Evolutionary conservation across 35 echinoderm and acorn worm genomes (phyloP).

Genomic region (Strongylocentrotus purpuratus): DNA sequence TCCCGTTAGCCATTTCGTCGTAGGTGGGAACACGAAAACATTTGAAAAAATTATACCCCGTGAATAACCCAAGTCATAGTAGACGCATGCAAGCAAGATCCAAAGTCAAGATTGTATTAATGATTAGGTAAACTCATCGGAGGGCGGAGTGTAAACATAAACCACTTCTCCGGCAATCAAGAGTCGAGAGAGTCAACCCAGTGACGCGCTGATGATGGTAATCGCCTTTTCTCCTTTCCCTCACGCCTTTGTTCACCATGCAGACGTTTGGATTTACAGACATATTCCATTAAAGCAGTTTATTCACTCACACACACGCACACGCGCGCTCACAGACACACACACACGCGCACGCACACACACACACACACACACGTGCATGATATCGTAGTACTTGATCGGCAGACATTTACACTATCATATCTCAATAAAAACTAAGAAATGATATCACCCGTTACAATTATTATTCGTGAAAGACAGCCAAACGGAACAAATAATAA

Average conservation of each 20-base stretch:
- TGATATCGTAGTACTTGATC: no score
- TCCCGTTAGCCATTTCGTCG: no score
- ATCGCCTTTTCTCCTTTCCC: neutral
- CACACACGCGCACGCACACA: no score
- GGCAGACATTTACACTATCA: no score
- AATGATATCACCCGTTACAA: no score
- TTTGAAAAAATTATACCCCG: neutral
- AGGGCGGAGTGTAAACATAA: neutral
- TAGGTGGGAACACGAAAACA: neutral
- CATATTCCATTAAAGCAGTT: neutral
- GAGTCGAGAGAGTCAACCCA: neutral
- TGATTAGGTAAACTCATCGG: constrained; percentile 17
- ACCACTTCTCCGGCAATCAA: neutral
- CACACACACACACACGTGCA: no score
- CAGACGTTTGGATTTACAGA: neutral
- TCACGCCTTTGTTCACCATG: neutral
- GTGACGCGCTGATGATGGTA: neutral
- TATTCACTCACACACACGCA: no score
- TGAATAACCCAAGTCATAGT: neutral
- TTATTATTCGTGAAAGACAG: no score
- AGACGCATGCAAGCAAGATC: neutral
- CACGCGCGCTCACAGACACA: no score
- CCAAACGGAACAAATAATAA: no score
- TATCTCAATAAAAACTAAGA: no score
- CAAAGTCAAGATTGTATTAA: neutral